Conservation (phyloP, 2,113 vertebrate genomes). For the Conger conger region DNA sequence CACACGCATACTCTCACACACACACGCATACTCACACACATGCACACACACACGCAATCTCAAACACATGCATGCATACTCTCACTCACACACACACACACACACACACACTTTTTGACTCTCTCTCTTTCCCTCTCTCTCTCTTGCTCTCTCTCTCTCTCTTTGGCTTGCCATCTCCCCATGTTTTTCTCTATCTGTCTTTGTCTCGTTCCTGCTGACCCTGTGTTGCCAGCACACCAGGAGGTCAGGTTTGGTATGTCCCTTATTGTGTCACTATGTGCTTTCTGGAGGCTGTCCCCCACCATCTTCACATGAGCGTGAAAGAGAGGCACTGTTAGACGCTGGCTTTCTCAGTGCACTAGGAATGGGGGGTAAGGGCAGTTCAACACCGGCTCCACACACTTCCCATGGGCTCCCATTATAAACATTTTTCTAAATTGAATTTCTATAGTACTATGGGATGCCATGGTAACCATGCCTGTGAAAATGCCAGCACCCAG, state of each 20-base stretch:
- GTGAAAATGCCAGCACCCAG: constrained; percentile 2
- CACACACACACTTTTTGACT: background rate
- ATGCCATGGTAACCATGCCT: constrained; percentile 22
- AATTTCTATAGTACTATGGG: constrained; percentile 14
- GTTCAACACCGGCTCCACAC: background rate
- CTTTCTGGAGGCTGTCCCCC: no score
- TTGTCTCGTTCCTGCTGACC: background rate
- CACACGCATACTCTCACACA: background rate
- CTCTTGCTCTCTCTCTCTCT: background rate
- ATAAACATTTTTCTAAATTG: constrained; percentile 28
- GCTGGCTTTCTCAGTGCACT: background rate
- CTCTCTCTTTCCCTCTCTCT: background rate
- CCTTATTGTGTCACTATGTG: background rate
- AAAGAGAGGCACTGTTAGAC: background rate
- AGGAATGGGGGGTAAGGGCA: background rate
- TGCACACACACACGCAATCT: no score
- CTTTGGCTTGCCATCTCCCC: background rate
- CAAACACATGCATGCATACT: no score
- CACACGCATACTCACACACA: no score
- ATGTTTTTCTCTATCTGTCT: background rate
- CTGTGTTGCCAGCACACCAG: constrained; percentile 20
- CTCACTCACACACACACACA: no score
- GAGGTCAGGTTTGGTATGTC: constrained; percentile 11
- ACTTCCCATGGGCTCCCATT: constrained; percentile 5
- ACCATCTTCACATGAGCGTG: background rate